Evolutionary conservation across 2,888 invertebrate species (phyloP), one percentile per base, ranked within the genome.

Genomic region (Torymus texanus): DNA sequence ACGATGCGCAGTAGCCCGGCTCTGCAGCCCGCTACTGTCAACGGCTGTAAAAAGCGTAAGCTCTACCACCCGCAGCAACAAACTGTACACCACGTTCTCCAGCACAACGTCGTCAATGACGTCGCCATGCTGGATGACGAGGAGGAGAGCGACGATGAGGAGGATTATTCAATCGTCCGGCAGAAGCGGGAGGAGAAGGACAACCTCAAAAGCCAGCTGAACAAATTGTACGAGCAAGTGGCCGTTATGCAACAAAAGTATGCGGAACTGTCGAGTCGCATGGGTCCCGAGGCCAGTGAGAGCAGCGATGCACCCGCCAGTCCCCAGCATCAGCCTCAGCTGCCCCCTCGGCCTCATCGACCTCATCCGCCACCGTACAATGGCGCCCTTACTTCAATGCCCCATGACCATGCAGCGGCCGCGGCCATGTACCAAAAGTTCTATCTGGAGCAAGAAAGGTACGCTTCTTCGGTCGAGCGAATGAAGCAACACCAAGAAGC

Each of bases 21-120:
- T 41, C 74, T 80, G 1, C 79, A 80, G 62, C 67, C 79, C 11
- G 68, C 62, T 11, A 24, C 95, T 90, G 95, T 96, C 84, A 97
- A 97, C 91, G 97, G 97, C 68, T 97, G 97, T 91, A 97, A 97
- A 91, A 98, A 98, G 91, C 94, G 98, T 67, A 98, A 98, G 91
- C 92, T 98, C 51, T 98, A 98, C 89, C 97, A 97, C 88, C 98
- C 98, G 13, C 97, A 97, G 90, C 98, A 98, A 88, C 97, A 97
- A 90, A 95, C 95, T 88, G 92, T 92, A 2, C 92, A 92, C 65
- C 90, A 92, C 74, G 92, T 92, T 91, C 93, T 73, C 56, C 79
- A 80, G 66, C 75, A 78, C 68, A 75, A 70, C 51, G 63, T 74
- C 94, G 94, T 92, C 82, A 92, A 91, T 84, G 92, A 92, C 85